Evolutionary conservation across 1,140 invertebrate genomes (phyloP), one percentile per base, ranked within the genome.

Genomic region (Solen grandis): DNA sequence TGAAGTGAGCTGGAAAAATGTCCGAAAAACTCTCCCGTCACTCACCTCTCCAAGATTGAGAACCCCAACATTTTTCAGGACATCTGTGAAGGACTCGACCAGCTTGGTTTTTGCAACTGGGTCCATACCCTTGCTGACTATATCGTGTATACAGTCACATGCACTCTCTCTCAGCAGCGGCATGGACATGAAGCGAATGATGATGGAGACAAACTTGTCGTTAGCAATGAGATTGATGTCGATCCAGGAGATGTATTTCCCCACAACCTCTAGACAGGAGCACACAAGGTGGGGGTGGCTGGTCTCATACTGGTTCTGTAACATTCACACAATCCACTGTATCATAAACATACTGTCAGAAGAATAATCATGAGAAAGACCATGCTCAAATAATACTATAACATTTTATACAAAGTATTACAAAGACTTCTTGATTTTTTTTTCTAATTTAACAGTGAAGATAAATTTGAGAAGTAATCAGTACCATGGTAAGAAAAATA

Each of bases 41-140:
- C n/a, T n/a, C n/a, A 92, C 92, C 82, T 92, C 90, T 46, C 85
- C 79, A 29, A 88, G 83, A 68, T 88, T 88, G 35, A 93, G 85
- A 27, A 93, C 88, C 27, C 93, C 92, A 62, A 91, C 88, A 70
- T 85, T 89, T 50, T 93, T 89, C 14, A 94, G 84, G 3, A 94
- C 91, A 29, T 86, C 84, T 36, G 91, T 90, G 83, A 94, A 94
- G 14, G 94, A 94, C 83, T 94, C 93, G 25, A 94, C 93, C 13
- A 95, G 88, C 83, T 93, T 92, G 5, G 92, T 92, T 88, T 94
- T 95, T 3, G 92, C 91, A 14, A 92, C 74, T 3, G 94, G 94
- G 14, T 94, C 94, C 94, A 95, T 95, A 54, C 94, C 94, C 88
- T 95, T 95, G 38, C 87, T 90, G 31, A 94, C 90, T 38, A 94